These are phyloP conservation scores for Watsonalla binaria DNA, from an alignment of 2,888 invertebrate species.

Conservation along the genomic window DNA sequence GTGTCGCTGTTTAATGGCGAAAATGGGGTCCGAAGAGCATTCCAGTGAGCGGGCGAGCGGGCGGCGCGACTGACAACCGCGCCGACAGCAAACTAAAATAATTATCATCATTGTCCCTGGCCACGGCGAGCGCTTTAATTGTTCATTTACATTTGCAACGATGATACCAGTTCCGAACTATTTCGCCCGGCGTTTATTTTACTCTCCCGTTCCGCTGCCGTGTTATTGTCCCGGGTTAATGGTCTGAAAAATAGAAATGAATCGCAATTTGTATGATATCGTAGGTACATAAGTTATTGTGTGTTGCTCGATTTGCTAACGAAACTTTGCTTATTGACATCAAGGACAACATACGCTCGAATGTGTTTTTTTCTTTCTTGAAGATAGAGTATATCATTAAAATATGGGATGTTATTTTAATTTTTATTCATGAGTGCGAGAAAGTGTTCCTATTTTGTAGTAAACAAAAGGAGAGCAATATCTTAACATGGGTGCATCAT, in stretches of 20 bases:
- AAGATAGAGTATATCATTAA: too few relatives aligned
- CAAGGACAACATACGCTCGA: not conserved
- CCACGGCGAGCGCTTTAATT: conserved; percentile 75
- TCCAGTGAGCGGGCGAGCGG: conserved; percentile 52
- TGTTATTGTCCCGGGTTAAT: conserved; percentile 74
- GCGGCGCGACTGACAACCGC: conserved; percentile 61
- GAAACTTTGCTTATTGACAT: not conserved
- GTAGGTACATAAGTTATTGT: conserved; percentile 41
- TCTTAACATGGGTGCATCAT: too few relatives aligned
- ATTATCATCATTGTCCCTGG: conserved; percentile 77
- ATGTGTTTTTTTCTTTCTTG: conserved; percentile 1
- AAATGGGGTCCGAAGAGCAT: conserved; percentile 69
- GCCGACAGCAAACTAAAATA: conserved; percentile 77
- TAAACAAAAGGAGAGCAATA: too few relatives aligned
- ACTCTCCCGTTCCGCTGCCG: conserved; percentile 61
- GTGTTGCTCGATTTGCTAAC: not conserved
- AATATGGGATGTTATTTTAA: too few relatives aligned
- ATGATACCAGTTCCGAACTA: conserved; percentile 77
- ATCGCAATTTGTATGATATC: conserved; percentile 65
- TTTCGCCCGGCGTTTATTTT: conserved; percentile 70
- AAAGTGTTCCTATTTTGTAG: too few relatives aligned
- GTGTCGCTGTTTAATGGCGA: conserved; percentile 75
- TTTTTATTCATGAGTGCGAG: too few relatives aligned
- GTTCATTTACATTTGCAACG: conserved; percentile 78
- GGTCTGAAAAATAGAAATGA: conserved; percentile 75